Percentiles rank a stretch among this genome's conserved stretches.
Conservation (phyloP, 2,113 vertebrate species). For the Redunca redunca region DNA sequence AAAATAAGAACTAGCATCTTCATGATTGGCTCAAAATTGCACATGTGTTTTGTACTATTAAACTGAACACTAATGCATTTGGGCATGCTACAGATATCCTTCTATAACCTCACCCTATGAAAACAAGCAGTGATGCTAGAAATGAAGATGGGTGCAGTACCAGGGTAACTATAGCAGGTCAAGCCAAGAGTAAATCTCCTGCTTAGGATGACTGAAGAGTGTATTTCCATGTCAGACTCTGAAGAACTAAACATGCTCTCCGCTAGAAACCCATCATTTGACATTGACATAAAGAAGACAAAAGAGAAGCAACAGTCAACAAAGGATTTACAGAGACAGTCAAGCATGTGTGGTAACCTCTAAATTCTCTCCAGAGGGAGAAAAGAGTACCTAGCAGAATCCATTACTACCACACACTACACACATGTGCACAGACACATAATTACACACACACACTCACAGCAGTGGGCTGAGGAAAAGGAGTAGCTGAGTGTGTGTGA, state of each 20-base stretch:
- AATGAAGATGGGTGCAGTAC: neutral
- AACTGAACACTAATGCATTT: neutral
- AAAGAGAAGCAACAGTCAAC: neutral
- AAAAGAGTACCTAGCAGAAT: neutral
- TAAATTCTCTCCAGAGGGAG: neutral
- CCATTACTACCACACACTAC: neutral
- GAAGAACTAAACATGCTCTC: neutral
- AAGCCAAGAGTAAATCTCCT: neutral
- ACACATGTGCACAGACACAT: neutral
- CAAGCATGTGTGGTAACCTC: neutral
- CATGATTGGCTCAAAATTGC: neutral
- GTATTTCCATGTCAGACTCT: accelerated
- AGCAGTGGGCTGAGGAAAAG: neutral
- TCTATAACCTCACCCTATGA: neutral
- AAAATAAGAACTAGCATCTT: neutral
- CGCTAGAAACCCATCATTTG: neutral
- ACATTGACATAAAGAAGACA: no score
- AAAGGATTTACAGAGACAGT: neutral
- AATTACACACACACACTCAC: neutral
- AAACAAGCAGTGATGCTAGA: neutral
- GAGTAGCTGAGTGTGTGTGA: neutral
- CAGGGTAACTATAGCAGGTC: neutral
- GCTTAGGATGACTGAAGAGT: neutral
- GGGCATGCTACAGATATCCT: neutral
- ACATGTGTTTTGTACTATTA: neutral